A percentile compares a stretch with the other conserved stretches of the same genome.
phyloP scores from a whole-genome alignment of 1,140 invertebrate species.

The Caenorhabditis briggsae region DNA sequence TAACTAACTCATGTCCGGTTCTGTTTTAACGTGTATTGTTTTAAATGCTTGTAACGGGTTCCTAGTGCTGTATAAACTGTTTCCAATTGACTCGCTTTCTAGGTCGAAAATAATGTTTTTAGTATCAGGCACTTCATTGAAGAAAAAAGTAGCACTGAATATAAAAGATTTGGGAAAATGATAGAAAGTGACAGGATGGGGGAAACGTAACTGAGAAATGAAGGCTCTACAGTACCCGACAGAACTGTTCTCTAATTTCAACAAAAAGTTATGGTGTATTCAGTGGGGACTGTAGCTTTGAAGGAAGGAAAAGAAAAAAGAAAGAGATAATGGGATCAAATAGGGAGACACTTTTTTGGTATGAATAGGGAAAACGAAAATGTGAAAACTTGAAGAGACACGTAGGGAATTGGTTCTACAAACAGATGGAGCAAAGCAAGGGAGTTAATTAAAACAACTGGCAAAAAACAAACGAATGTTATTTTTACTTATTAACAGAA shows the following conservation, averaged over 20 bases:
- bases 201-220: constrained; percentile 45
- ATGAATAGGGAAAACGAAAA: constrained; percentile 10
- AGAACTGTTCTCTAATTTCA: constrained; percentile 1
- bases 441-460: background rate
- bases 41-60: background rate
- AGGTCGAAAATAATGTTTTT: no score
- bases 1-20: background rate
- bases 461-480: constrained; percentile 6
- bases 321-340: constrained; percentile 27
- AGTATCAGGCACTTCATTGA: constrained; percentile 15
- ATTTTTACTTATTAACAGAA: constrained; percentile 20
- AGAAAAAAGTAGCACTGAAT: constrained; percentile 2
- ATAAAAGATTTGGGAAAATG: no score
- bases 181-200: background rate
- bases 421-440: background rate
- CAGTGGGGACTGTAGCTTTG: constrained; percentile 44
- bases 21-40: background rate
- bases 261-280: background rate
- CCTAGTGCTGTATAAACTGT: no score
- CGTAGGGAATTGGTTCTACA: constrained; percentile 12
- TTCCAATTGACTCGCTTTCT: no score
- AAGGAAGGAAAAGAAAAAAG: background rate
- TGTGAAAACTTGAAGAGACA: constrained; percentile 27
- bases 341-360: constrained; percentile 2
- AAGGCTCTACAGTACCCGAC: constrained; percentile 49